phyloP scores from a whole-genome alignment of 2,888 invertebrate species.

The Thysanoteuthis rhombus region DNA sequence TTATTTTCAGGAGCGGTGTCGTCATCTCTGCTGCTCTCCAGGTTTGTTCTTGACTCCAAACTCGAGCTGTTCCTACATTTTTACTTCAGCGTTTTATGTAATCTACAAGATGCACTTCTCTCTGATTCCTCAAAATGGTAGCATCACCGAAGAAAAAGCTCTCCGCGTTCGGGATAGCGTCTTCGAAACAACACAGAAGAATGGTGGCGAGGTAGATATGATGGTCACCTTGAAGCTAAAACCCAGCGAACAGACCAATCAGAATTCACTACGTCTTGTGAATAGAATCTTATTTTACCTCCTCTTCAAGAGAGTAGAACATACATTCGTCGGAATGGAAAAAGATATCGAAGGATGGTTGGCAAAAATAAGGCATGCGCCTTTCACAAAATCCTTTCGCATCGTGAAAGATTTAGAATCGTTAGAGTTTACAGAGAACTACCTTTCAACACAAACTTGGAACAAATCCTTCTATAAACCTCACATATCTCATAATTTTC shows the following conservation, averaged over 20 bases:
- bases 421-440: neutral
- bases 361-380: neutral
- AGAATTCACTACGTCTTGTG: neutral
- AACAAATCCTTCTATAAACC: neutral
- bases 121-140: neutral
- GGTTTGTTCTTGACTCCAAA: neutral
- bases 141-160: neutral
- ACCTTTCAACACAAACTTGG: neutral
- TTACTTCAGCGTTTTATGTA: neutral
- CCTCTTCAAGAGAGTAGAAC: too few species aligned
- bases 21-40: neutral
- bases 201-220: accelerated
- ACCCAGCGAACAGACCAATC: neutral
- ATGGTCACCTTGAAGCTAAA: neutral
- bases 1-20: neutral
- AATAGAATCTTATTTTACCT: neutral
- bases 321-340: neutral
- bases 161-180: accelerated
- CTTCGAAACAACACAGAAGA: neutral
- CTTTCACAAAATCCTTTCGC: neutral
- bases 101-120: neutral
- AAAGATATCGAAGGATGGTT: neutral
- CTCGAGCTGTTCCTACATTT: neutral
- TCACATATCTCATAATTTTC: neutral
- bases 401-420: neutral